A percentile compares a stretch with the other conserved stretches of the same genome.
Evolutionary conservation across 1,140 invertebrate species (phyloP).

Genomic region (Aphidius ervi): DNA sequence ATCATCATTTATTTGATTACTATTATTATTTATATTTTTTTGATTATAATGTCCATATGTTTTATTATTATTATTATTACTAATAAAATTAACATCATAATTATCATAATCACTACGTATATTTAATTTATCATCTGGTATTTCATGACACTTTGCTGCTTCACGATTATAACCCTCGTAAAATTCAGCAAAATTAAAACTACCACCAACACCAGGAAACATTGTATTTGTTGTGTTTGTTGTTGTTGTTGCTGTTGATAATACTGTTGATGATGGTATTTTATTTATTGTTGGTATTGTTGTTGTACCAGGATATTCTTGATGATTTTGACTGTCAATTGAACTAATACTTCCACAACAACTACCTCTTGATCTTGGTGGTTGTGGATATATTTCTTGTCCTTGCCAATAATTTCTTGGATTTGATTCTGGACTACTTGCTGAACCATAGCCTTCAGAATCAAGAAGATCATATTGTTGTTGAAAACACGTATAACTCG

Average conservation of each 20-base stretch:
- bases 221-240: neutral
- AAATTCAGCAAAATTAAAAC: slow-evolving; percentile 41
- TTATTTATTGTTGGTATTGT: neutral
- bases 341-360: slow-evolving; percentile 46
- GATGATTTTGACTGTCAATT: slow-evolving; percentile 41
- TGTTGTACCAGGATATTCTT: slow-evolving; percentile 29
- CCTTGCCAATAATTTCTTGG: slow-evolving; percentile 32
- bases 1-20: neutral
- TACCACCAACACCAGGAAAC: neutral
- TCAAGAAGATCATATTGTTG: slow-evolving; percentile 47
- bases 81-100: neutral
- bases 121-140: slow-evolving; percentile 23
- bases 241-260: neutral
- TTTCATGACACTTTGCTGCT: slow-evolving; percentile 16
- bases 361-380: slow-evolving; percentile 43
- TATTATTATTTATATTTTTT: slow-evolving; percentile 7
- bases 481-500: slow-evolving; percentile 38
- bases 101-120: neutral
- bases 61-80: neutral
- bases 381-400: slow-evolving; percentile 43
- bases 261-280: neutral
- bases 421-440: slow-evolving; percentile 47
- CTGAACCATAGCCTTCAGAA: slow-evolving; percentile 47
- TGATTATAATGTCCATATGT: slow-evolving; percentile 6
- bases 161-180: slow-evolving; percentile 44